Base-by-base conservation (phyloP, 2,113 vertebrate genomes). In the Anguilla japonica region DNA sequence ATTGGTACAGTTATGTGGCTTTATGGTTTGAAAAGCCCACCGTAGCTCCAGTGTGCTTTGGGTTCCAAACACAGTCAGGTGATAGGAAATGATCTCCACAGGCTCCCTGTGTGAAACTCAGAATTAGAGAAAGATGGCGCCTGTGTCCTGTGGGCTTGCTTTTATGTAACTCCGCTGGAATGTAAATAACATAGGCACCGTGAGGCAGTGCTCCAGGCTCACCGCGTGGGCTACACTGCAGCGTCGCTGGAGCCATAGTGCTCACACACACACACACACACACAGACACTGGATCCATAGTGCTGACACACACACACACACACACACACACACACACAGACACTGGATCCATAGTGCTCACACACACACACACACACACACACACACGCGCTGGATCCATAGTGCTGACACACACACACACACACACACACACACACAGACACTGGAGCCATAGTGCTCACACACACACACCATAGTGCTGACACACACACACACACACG, bases 401-500 rank as follows among this genome's bases (percentile, higher is more conserved):
- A 34, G 34, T 1, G 34, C 34, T 34, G 34, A 43, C 40, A 41
- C 8, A 34, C 39, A 81, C 79, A 81, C 39, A 43, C 79, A 80
- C 13, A 29, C 79, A 81, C 34, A 40, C 40, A 43, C 79, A 15
- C 39, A 81, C 79, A 40, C 79, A 41, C n/a, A n/a, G n/a, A n/a
- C 79, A 71, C 63, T 26, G 3, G 26, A 4, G 0, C 86, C 29
- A 86, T 60, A 41, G 79, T 86, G 83, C 86, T 87, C 89, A 83
- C 88, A 80, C 6, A 40, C 79, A 80, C 34, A 80, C 88, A 84
- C 34, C 34, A 34, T 34, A 34, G 34, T 1, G 34, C 34, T 34
- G 34, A 86, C 85, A 78, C 57, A 88, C 79, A 86, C 87, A 78
- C 63, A 86, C 87, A 87, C 84, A 82, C 87, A 80, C 78, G 88